phyloP scores from a whole-genome alignment of 2,888 invertebrate species.

The Meganola albula region DNA sequence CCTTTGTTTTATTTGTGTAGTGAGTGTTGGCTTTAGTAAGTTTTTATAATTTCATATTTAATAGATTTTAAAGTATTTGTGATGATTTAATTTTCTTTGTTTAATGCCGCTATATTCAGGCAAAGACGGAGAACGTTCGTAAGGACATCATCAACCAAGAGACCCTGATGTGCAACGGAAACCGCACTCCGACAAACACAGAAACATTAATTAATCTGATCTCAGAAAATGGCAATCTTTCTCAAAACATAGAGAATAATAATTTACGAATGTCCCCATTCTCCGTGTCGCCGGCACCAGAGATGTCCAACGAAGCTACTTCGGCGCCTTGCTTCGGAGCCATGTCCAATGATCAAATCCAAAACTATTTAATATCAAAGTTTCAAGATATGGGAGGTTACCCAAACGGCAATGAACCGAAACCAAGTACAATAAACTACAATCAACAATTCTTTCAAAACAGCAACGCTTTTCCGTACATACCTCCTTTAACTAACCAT shows the following conservation, averaged over 20 bases:
- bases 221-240: slow-evolving; percentile 35
- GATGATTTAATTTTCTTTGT: slow-evolving; percentile 25
- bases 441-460: slow-evolving; percentile 64
- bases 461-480: slow-evolving; percentile 60
- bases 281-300: slow-evolving; percentile 35
- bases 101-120: slow-evolving; percentile 40
- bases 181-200: slow-evolving; percentile 32
- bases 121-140: slow-evolving; percentile 27
- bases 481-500: slow-evolving; percentile 55
- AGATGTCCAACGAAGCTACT: slow-evolving; percentile 33
- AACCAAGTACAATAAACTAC: slow-evolving; percentile 36
- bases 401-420: slow-evolving; percentile 31
- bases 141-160: slow-evolving; percentile 27
- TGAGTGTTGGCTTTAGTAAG: no score
- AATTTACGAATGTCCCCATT: slow-evolving; percentile 45
- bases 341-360: slow-evolving; percentile 63
- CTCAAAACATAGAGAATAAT: slow-evolving; percentile 53
- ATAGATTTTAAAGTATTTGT: no score
- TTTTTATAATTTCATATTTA: no score
- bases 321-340: slow-evolving; percentile 46
- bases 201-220: slow-evolving; percentile 51
- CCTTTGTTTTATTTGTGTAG: not conserved
- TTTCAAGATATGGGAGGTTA: slow-evolving; percentile 56
- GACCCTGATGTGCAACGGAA: slow-evolving; percentile 41
- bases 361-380: slow-evolving; percentile 58